phyloP scores from a whole-genome alignment of 2,888 invertebrate genomes.

The Pegoplata infirma region DNA sequence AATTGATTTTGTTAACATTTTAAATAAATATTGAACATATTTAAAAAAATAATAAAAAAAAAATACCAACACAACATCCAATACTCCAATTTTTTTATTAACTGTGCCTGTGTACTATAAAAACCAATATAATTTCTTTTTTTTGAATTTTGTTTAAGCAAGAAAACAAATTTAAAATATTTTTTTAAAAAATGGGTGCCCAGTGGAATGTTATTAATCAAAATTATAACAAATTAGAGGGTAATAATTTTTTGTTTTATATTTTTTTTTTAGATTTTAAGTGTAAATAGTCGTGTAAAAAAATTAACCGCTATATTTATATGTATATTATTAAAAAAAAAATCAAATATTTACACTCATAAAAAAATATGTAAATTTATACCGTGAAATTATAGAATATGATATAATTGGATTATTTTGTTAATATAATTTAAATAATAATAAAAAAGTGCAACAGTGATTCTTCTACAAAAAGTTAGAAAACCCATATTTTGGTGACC shows the following conservation, averaged over 20 bases:
- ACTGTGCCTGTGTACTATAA: constrained; percentile 33
- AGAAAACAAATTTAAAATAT: neutral
- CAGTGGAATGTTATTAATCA: constrained; percentile 73
- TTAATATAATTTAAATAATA: too few species aligned
- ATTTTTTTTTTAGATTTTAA: constrained; percentile 26
- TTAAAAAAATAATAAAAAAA: constrained; percentile 11
- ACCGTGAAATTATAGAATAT: too few species aligned
- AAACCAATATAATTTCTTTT: constrained; percentile 6
- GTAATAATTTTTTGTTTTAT: constrained; percentile 64
- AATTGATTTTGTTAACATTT: constrained; percentile 25
- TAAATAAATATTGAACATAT: constrained; percentile 7
- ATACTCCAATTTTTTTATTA: neutral
- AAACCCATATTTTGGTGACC: too few species aligned
- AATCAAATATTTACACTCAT: too few species aligned
- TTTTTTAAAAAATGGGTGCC: constrained; percentile 68
- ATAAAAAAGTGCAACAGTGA: too few species aligned
- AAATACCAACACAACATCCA: constrained; percentile 27
- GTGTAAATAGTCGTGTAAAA: constrained; percentile 26
- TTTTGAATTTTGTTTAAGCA: constrained; percentile 43
- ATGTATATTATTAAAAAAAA: too few species aligned
- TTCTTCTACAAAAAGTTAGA: too few species aligned
- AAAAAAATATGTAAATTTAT: too few species aligned
- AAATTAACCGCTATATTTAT: constrained; percentile 7
- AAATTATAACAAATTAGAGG: constrained; percentile 74
- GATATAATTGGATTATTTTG: too few species aligned